A percentile compares a stretch with the other conserved stretches of the same genome.
Conservation (phyloP, 2,888 invertebrate species). For the Gisinianus flammeolus region DNA sequence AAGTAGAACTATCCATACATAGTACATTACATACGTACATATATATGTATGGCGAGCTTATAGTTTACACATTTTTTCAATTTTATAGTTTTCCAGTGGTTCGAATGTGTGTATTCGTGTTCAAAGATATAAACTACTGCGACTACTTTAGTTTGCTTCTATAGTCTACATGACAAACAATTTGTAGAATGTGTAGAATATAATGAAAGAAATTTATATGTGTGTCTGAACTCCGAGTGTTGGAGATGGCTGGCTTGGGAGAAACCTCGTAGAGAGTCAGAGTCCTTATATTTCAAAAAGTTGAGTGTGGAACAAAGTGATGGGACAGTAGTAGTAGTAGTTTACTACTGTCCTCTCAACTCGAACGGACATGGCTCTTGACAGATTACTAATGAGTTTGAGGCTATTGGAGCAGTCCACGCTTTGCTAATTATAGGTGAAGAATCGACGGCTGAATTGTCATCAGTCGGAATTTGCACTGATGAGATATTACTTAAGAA, state of each 20-base stretch:
- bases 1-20: not conserved
- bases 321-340: not conserved
- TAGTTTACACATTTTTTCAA: not conserved
- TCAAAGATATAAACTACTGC: too few species aligned
- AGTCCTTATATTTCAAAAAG: not conserved
- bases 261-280: not conserved
- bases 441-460: constrained; percentile 21
- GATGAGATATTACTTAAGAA: constrained; percentile 25
- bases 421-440: constrained; percentile 28
- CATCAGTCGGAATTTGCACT: constrained; percentile 15
- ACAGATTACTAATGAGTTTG: constrained; percentile 26
- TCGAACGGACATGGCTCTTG: not conserved
- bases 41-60: not conserved
- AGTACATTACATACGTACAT: not conserved
- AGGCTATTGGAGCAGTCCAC: constrained; percentile 8
- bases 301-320: not conserved
- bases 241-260: not conserved
- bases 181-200: not conserved
- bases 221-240: not conserved
- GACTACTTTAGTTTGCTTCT: too few species aligned
- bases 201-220: not conserved
- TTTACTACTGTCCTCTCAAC: not conserved
- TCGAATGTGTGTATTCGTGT: not conserved
- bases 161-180: too few species aligned
- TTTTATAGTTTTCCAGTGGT: not conserved